Percentiles rank a stretch among this genome's conserved stretches.
Evolutionary conservation across 2,113 vertebrate species (phyloP).

Genomic region (Panurus biarmicus): DNA sequence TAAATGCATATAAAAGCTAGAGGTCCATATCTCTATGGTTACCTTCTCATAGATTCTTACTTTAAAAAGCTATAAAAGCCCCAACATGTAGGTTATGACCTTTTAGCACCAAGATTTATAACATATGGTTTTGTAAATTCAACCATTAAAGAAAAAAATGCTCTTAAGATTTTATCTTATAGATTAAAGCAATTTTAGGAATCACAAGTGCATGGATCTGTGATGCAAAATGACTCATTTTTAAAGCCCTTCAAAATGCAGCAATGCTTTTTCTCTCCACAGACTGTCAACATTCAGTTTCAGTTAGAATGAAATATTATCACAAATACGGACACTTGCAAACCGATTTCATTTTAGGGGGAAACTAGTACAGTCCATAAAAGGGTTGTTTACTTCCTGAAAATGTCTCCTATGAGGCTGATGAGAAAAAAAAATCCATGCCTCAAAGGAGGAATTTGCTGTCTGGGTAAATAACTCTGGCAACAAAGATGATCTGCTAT

Average conservation of each 20-base stretch:
- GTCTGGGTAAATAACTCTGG: background rate
- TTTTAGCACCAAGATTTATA: background rate
- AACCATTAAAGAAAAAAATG: background rate
- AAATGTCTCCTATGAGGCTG: background rate
- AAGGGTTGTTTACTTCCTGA: background rate
- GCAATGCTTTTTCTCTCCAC: background rate
- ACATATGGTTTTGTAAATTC: background rate
- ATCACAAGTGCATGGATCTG: background rate
- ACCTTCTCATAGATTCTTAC: background rate
- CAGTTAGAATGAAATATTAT: background rate
- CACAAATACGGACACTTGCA: background rate
- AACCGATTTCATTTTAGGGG: background rate
- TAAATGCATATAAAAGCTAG: background rate
- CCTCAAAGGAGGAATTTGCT: background rate
- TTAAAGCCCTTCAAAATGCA: background rate
- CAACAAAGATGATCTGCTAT: background rate
- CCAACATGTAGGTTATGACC: background rate
- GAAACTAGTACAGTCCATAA: background rate
- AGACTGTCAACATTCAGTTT: fast-evolving
- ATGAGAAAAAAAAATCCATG: background rate
- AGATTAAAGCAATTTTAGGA: background rate
- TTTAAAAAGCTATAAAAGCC: background rate
- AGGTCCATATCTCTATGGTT: background rate
- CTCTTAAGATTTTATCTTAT: background rate
- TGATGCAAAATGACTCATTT: background rate